Conservation (phyloP, 2,888 invertebrate genomes). For the Chymomyza fuscimana region DNA sequence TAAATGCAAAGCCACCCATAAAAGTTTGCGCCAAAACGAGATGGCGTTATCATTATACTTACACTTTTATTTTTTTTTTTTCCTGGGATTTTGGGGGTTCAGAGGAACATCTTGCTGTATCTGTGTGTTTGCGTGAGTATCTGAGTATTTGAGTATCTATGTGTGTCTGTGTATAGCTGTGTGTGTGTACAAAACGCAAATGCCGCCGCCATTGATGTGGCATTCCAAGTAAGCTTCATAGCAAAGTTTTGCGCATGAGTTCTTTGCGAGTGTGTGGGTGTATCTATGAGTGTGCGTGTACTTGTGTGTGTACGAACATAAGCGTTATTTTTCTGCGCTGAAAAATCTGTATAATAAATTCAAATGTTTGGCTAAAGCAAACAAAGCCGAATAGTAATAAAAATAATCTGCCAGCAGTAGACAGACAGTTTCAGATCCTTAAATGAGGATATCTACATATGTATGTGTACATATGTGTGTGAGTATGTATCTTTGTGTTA, state of each 20-base stretch:
- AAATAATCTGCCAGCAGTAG: conserved; percentile 57
- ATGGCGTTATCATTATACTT: conserved; percentile 57
- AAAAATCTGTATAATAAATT: conserved; percentile 73
- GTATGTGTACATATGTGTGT: background rate
- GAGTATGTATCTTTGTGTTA: conserved; percentile 2
- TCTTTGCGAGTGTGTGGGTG: conserved; percentile 3
- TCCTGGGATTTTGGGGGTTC: background rate
- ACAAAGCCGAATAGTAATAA: conserved; percentile 50
- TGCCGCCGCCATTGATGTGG: conserved; percentile 43
- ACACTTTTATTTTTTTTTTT: conserved; percentile 1
- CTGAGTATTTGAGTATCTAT: background rate
- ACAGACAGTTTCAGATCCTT: background rate
- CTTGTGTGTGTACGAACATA: conserved; percentile 43
- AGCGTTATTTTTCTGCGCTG: conserved; percentile 76
- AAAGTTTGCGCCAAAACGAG: conserved; percentile 64
- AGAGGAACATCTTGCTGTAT: conserved; percentile 23
- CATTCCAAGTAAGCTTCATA: conserved; percentile 31
- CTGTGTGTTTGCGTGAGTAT: conserved; percentile 19
- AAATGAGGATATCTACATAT: background rate
- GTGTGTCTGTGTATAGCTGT: conserved; percentile 37
- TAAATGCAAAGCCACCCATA: conserved; percentile 35
- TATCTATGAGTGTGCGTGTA: conserved; percentile 6
- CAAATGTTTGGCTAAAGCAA: conserved; percentile 60
- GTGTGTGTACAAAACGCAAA: conserved; percentile 42
- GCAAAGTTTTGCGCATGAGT: conserved; percentile 36